These are phyloP conservation scores for Ischnus inquisitorius DNA, from an alignment of 2,888 invertebrate species.

Conservation along the genomic window DNA sequence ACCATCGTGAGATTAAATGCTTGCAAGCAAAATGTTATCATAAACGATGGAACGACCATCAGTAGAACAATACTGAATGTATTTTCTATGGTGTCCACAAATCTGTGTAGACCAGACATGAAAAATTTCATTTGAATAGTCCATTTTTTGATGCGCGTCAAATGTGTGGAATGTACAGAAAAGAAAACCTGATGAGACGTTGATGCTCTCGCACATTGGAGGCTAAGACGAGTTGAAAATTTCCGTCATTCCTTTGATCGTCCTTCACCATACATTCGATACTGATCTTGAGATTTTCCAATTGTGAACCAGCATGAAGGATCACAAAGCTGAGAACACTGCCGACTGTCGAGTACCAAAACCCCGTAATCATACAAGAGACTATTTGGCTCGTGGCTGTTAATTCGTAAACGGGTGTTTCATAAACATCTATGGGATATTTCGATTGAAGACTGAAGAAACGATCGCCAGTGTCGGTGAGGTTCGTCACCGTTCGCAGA, in stretches of 20 bases:
- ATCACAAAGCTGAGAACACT: slow-evolving; percentile 42
- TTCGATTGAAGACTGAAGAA: slow-evolving; percentile 25
- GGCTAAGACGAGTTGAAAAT: slow-evolving; percentile 30
- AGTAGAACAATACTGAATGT: slow-evolving; percentile 51
- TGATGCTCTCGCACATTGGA: slow-evolving; percentile 37
- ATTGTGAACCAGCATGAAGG: slow-evolving; percentile 50
- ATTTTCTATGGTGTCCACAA: slow-evolving; percentile 35
- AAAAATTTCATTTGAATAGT: neutral
- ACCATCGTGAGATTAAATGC: slow-evolving; percentile 44
- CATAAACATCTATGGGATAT: slow-evolving; percentile 43
- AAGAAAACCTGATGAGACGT: slow-evolving; percentile 45
- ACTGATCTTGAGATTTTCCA: slow-evolving; percentile 42
- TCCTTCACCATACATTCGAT: slow-evolving; percentile 30
- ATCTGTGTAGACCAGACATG: neutral
- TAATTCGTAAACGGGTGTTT: slow-evolving; percentile 34
- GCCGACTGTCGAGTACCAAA: slow-evolving; percentile 47
- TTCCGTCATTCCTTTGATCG: neutral
- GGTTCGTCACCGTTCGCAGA: slow-evolving; percentile 37
- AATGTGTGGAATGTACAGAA: neutral
- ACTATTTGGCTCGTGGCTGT: slow-evolving; percentile 27
- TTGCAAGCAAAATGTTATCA: slow-evolving; percentile 41
- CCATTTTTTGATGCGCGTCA: neutral
- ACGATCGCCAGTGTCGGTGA: slow-evolving; percentile 43
- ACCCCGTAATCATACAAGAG: slow-evolving; percentile 5
- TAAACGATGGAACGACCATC: slow-evolving; percentile 24